Evolutionary conservation across 2,797 vertebrate genomes (phyloP), one percentile per base, ranked within the genome.

Genomic region (Bovichtus diacanthus): DNA sequence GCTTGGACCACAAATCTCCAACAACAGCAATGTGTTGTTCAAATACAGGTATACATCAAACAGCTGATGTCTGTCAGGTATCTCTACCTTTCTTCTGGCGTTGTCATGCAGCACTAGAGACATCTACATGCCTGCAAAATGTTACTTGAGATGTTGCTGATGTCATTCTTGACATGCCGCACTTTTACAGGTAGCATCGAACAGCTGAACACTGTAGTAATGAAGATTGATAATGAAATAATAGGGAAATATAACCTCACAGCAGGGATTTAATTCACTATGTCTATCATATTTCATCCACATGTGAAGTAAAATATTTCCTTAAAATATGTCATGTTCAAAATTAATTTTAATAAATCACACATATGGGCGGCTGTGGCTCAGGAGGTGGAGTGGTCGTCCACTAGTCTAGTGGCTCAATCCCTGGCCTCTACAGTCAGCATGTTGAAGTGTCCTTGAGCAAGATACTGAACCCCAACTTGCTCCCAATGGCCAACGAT

Each of bases 81-180:
- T 67, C 65, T 82, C 61, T 68, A 84, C 85, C 72, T 69, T 50
- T n/a, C 19, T 41, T 65, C 25, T 64, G 76, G 59, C 50, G 69
- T 84, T 88, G 49, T 61, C 16, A 58, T 55, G 68, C 51, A 59
- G 69, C 38, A 77, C 63, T 74, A 70, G 66, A 38, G 68, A 67
- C 46, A 49, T n/a, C 44, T 16, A 10, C 18, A 38, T 38, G 38
- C 6, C 21, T 53, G 25, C 5, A 59, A 19, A 46, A 13, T 49
- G 34, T 61, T 19, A 38, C 39, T 46, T 44, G 6, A 23, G 49
- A 29, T 34, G 29, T 16, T 58, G 9, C 25, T 34, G n/a, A 21
- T 43, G 19, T 18, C 1, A 51, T 21, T 60, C 9, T 31, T 67
- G 25, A 27, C 6, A 43, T 60, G 25, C 25, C 23, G 29, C 55